Base-by-base conservation (phyloP, 2,113 vertebrate species). In the Toxotes jaculatrix region DNA sequence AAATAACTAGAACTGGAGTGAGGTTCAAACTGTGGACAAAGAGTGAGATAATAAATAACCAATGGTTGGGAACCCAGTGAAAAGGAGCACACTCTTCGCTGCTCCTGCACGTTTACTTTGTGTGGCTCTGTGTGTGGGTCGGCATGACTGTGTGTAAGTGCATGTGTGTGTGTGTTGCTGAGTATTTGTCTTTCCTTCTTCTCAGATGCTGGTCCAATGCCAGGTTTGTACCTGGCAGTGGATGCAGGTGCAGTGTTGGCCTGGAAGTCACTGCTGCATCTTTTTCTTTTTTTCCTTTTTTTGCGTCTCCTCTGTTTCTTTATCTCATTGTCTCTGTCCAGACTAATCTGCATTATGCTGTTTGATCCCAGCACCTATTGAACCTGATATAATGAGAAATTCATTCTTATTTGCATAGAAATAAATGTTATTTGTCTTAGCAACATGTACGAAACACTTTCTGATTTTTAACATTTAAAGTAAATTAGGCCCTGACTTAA, bases 201-300 rank as follows among this genome's bases (percentile, higher is more conserved):
- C 66, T 88, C 74, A 80, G 74, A 84, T 82, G 65, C n/a, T 4
- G 12, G 23, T 86, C 74, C 57, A 59, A 73, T 60, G 60, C 61
- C 57, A 67, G 79, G 55, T 86, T 77, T 82, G 47, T 84, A 79
- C 76, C 69, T 57, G 60, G 74, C 32, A 17, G 63, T 74, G 82
- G 74, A 67, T 88, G 66, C 84, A 91, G 82, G 80, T 90, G 76
- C 71, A 77, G 27, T 43, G 17, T 61, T 78, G 78, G 47, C 32
- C 73, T 85, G 62, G 38, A 74, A 56, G 23, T 71, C 68, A 43
- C 66, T 65, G 36, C 80, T 66, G 78, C 64, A 23, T 40, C 69
- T 49, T 36, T 60, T 45, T 31, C n/a, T 32, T 32, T 61, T 17
- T 9, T 53, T 16, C 0, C 12, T 19, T 64, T 21, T 14, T 23